These are phyloP conservation scores for Teleogryllus occipitalis DNA, from an alignment of 1,140 invertebrate species.

Conservation along the genomic window DNA sequence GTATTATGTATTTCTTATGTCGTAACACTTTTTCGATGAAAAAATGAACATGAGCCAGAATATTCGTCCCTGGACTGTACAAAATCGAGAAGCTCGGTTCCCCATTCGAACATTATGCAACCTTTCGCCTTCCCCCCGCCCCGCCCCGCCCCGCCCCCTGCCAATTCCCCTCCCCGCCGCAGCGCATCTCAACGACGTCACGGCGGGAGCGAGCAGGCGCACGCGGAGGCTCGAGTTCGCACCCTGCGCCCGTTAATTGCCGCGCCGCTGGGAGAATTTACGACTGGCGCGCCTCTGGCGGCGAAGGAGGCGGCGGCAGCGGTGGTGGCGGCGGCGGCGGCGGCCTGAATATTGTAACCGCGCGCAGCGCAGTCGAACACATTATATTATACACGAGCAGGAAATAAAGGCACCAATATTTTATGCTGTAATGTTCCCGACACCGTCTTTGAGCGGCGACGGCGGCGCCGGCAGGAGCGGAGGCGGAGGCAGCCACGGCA, in stretches of 20 bases:
- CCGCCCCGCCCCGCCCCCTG: too few relatives aligned
- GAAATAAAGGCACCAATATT: conserved; percentile 5
- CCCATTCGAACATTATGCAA: too few relatives aligned
- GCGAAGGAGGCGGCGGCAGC: too few relatives aligned
- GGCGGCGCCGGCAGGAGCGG: neutral
- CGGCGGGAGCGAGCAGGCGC: too few relatives aligned
- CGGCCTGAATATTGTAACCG: neutral
- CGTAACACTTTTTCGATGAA: too few relatives aligned
- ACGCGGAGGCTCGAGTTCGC: neutral
- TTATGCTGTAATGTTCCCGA: conserved; percentile 1
- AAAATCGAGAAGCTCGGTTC: too few relatives aligned
- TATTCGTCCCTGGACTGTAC: too few relatives aligned
- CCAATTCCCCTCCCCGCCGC: conserved; percentile 1
- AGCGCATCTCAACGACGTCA: conserved; percentile 9
- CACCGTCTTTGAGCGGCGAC: neutral
- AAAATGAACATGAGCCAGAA: too few relatives aligned
- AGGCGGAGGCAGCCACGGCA: neutral
- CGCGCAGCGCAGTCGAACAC: neutral
- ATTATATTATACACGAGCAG: conserved; percentile 5
- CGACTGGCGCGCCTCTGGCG: neutral
- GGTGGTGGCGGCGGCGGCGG: too few relatives aligned
- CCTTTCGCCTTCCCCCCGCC: too few relatives aligned
- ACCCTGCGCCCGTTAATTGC: neutral
- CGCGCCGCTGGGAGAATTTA: neutral
- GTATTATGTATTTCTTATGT: too few relatives aligned